phyloP scores from a whole-genome alignment of 1,140 invertebrate species.

The Pinna nobilis region DNA sequence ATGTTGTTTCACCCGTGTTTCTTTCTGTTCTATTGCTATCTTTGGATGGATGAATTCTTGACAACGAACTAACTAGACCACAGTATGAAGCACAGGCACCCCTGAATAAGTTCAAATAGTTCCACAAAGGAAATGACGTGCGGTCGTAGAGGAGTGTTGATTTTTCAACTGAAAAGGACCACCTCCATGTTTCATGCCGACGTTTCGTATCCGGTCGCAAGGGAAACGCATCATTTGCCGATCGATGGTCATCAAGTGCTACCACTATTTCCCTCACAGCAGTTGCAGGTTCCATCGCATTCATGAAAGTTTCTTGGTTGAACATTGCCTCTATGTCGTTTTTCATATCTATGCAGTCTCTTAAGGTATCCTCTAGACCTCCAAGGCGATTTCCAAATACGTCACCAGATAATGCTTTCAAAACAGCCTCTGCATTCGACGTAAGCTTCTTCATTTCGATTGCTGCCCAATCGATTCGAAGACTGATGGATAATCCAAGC shows the following conservation, averaged over 20 bases:
- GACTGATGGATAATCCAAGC: slow-evolving; percentile 6
- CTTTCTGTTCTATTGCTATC: background rate
- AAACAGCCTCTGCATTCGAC: slow-evolving; percentile 7
- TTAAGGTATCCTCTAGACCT: slow-evolving; percentile 15
- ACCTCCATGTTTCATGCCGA: background rate
- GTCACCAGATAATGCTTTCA: slow-evolving; percentile 23
- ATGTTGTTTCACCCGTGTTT: background rate
- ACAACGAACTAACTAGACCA: slow-evolving; percentile 6
- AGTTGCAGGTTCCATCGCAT: background rate
- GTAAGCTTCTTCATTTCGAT: slow-evolving; percentile 20
- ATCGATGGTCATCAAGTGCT: slow-evolving; percentile 13
- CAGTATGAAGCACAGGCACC: background rate
- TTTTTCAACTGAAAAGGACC: slow-evolving; percentile 22
- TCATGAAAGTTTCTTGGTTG: slow-evolving; percentile 5
- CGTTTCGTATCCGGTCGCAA: background rate
- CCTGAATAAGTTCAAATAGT: slow-evolving; percentile 7
- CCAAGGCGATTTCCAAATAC: slow-evolving; percentile 15
- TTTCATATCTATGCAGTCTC: slow-evolving; percentile 21
- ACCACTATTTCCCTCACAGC: slow-evolving; percentile 15
- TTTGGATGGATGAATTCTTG: background rate
- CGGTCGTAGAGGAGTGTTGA: slow-evolving; percentile 18
- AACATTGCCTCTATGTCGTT: slow-evolving; percentile 24
- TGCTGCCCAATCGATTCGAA: slow-evolving; percentile 26
- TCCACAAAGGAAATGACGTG: slow-evolving; percentile 19
- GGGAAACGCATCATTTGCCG: background rate